These are phyloP conservation scores for Sebastes hubbsi DNA, from an alignment of 2,797 vertebrate genomes.

Conservation along the genomic window DNA sequence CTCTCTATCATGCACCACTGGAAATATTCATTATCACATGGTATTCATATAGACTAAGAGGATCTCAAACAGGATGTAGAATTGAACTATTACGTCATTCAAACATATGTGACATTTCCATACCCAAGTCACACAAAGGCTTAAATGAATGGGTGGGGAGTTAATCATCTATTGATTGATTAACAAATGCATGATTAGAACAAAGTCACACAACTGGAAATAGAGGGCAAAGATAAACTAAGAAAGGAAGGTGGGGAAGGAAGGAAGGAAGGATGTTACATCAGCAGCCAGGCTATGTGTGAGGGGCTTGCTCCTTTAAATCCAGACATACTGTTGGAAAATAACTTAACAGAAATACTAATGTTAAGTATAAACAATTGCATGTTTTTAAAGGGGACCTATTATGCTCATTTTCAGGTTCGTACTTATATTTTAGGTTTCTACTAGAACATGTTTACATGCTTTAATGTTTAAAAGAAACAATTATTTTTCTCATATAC, in stretches of 20 bases:
- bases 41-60: neutral
- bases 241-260: neutral
- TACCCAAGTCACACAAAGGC: conserved; percentile 23
- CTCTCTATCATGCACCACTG: neutral
- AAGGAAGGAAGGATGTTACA: too few relatives aligned
- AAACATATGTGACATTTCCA: conserved; percentile 28
- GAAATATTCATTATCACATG: neutral
- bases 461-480: too few relatives aligned
- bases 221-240: neutral
- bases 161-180: neutral
- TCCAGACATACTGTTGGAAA: neutral
- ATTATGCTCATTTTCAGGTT: too few relatives aligned
- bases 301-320: neutral
- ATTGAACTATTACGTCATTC: conserved; percentile 10
- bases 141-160: conserved; percentile 19
- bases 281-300: too few relatives aligned
- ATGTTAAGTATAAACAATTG: neutral
- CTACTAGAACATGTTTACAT: too few relatives aligned
- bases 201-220: neutral
- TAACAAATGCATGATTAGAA: neutral
- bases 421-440: too few relatives aligned
- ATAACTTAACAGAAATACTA: neutral
- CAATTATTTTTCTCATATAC: too few relatives aligned
- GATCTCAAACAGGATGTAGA: conserved; percentile 21
- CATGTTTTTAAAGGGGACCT: neutral